Base-by-base conservation (phyloP, 2,888 invertebrate species). In the Pachycephus smyrnensis region DNA sequence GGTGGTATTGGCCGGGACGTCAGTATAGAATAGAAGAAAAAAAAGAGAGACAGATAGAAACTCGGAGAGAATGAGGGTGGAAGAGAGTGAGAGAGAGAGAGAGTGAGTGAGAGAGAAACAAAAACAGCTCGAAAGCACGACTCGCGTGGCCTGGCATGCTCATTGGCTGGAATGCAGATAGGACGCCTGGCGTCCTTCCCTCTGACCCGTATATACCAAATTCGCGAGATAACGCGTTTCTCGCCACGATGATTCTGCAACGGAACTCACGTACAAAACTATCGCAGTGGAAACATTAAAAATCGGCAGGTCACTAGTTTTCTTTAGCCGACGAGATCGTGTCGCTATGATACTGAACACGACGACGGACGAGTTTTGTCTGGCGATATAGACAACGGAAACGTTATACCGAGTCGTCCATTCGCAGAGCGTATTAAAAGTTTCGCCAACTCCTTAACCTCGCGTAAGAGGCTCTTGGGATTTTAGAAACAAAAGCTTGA, bases 151-250 rank as follows among this genome's bases (percentile, higher is more conserved):
- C 81, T 83, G 84, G 82, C 79, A 82, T 87, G 88, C 83, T 88
- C 87, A 87, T 87, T 85, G 88, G 85, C 87, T 88, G 88, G 88
- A 88, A 88, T 87, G 87, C 84, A 88, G 88, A 88, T 88, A 88
- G 71, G 71, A 71, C 71, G 31, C 71, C 15, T 1, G 31, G 31
- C 30, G 31, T 32, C 32, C 71, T 71, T 33, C 71, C 33, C 32
- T 31, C 32, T 33, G 32, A 32, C 32, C 32, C 71, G 31, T 33
- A 33, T 71, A 71, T 71, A 31, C 71, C 71, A 15, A 71, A 71
- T 33, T 71, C 31, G 31, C n/a, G 71, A 71, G 71, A 71, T 71
- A 71, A 71, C 71, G 31, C 71, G 71, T 33, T 55, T 55, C 55
- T 55, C 55, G 55, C 55, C 23, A 55, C 55, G 55, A 55, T 55